A percentile compares a stretch with the other conserved stretches of the same genome.
Conservation (phyloP, 2,113 vertebrate species). For the Heterocephalus glaber region DNA sequence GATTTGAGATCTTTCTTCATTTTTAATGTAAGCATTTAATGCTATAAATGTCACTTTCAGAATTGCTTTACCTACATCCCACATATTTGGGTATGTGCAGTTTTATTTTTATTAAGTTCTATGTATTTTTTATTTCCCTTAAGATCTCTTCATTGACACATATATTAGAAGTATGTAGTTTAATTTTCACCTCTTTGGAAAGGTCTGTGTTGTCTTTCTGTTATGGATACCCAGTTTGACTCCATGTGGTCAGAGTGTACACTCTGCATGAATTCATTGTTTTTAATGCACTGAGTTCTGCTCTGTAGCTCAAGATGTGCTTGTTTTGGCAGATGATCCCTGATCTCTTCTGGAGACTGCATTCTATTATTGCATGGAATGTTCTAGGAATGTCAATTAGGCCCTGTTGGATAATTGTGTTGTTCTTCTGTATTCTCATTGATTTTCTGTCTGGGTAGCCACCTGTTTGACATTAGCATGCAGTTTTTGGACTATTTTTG, state of each 20-base stretch:
- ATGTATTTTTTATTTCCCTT: neutral
- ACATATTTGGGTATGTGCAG: neutral
- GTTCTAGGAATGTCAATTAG: neutral
- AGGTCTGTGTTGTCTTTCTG: neutral
- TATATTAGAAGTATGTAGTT: neutral
- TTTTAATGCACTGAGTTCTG: neutral
- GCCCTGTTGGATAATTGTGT: neutral
- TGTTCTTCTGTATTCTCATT: neutral
- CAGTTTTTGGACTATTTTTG: neutral
- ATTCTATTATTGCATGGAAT: neutral
- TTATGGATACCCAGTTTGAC: neutral
- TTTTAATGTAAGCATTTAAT: neutral
- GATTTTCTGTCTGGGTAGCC: neutral
- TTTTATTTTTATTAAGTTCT: neutral
- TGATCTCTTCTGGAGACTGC: neutral
- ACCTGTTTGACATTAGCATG: neutral
- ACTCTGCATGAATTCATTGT: neutral
- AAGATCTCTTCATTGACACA: neutral
- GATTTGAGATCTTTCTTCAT: neutral
- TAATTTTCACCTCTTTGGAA: neutral
- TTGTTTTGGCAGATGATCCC: neutral
- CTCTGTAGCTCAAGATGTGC: neutral
- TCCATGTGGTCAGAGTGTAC: neutral
- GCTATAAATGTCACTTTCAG: neutral
- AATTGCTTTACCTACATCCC: neutral